Conservation (phyloP, 2,797 vertebrate genomes). For the Rallus crepitans region DNA sequence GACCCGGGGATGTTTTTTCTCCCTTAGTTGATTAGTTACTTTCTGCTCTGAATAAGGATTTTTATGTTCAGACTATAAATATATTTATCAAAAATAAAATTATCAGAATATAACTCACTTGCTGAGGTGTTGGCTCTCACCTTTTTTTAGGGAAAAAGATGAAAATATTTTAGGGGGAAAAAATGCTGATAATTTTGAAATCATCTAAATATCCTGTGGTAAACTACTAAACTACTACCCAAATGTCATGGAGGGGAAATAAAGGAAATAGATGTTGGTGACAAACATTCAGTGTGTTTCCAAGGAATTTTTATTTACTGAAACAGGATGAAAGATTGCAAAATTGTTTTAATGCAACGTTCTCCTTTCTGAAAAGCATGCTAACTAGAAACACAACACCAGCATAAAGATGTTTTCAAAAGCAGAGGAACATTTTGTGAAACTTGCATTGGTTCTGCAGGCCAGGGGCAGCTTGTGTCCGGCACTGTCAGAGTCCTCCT, state of each 20-base stretch:
- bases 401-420: not conserved
- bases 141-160: not conserved
- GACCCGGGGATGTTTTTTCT: too few species aligned
- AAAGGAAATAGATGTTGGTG: not conserved
- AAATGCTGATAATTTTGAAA: not conserved
- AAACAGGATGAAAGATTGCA: not conserved
- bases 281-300: not conserved
- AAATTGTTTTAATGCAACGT: not conserved
- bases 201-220: not conserved
- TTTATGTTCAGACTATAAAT: not conserved
- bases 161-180: not conserved
- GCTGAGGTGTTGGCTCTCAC: not conserved
- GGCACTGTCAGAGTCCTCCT: too few species aligned
- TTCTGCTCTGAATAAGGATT: too few species aligned
- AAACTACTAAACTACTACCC: not conserved
- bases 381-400: not conserved
- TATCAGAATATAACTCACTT: not conserved
- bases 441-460: not conserved
- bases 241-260: not conserved
- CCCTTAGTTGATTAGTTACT: too few species aligned
- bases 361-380: not conserved
- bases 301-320: not conserved
- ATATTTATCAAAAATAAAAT: not conserved
- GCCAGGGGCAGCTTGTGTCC: not conserved
- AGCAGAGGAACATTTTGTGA: not conserved